Evolutionary conservation across 2,888 invertebrate species (phyloP).

Genomic region (Malthinus seriepunctatus): DNA sequence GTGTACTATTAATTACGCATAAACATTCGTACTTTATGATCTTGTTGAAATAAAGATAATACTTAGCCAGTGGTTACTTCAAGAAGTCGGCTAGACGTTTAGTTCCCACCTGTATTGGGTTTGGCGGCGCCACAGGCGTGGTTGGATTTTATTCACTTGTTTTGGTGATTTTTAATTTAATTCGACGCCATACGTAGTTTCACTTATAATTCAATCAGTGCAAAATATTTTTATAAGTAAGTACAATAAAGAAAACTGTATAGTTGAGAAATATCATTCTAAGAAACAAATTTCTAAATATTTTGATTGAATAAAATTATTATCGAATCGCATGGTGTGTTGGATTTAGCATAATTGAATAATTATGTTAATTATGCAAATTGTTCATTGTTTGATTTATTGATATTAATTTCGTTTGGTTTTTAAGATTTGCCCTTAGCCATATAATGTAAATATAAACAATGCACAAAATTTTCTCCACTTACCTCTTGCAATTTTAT

Average conservation of each 20-base stretch:
- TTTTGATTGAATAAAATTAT: too few species aligned
- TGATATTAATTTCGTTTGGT: too few species aligned
- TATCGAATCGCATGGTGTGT: too few species aligned
- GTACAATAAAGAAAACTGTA: background rate
- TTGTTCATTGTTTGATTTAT: too few species aligned
- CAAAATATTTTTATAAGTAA: conserved; percentile 13
- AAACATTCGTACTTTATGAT: too few species aligned
- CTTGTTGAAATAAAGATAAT: background rate
- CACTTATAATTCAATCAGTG: conserved; percentile 24
- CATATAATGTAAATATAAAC: too few species aligned
- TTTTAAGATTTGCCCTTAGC: too few species aligned
- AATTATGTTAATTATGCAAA: too few species aligned
- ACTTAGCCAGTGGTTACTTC: conserved; percentile 12
- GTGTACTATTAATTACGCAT: too few species aligned
- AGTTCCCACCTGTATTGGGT: conserved; percentile 51
- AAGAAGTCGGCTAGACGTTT: conserved; percentile 32
- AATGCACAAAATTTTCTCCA: too few species aligned
- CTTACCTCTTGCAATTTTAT: too few species aligned
- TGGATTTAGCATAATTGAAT: too few species aligned
- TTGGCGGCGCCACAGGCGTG: conserved; percentile 52
- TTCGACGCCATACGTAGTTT: conserved; percentile 37
- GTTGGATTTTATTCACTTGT: conserved; percentile 41
- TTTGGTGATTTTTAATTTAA: conserved; percentile 42
- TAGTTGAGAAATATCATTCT: conserved; percentile 18
- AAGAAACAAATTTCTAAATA: conserved; percentile 7